A percentile compares a stretch with the other conserved stretches of the same genome.
Conservation (phyloP, 2,113 vertebrate species). For the Montifringilla adamsi region DNA sequence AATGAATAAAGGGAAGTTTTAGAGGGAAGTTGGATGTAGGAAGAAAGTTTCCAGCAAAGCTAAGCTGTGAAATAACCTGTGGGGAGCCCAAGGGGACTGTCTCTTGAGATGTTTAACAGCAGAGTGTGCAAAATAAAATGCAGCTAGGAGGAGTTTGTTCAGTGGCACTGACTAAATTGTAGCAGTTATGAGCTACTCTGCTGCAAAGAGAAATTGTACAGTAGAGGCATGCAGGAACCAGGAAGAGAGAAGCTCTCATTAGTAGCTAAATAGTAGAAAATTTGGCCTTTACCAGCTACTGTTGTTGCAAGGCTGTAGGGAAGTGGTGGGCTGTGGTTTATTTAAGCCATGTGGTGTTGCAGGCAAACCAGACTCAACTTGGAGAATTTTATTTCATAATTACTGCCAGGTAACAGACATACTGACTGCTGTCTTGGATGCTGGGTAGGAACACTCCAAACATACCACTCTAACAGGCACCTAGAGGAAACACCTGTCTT, state of each 20-base stretch:
- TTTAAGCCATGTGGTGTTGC: background rate
- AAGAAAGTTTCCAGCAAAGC: background rate
- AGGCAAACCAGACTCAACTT: background rate
- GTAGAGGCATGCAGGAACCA: background rate
- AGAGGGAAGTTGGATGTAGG: background rate
- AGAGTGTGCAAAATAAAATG: background rate
- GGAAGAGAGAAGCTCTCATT: background rate
- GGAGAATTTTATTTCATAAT: background rate
- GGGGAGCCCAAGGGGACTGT: background rate
- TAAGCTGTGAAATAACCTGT: background rate
- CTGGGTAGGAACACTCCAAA: background rate
- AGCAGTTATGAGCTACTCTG: accelerated
- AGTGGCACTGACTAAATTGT: background rate
- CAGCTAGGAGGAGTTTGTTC: background rate
- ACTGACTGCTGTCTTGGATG: background rate
- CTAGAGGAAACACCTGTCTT: background rate
- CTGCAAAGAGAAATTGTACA: background rate
- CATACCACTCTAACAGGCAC: background rate
- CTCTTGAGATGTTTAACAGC: background rate
- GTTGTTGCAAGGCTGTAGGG: background rate
- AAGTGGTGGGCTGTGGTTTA: background rate
- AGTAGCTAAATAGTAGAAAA: background rate
- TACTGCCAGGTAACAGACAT: background rate
- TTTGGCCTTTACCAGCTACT: background rate
- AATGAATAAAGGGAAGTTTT: background rate